Base-by-base conservation (phyloP, 2,888 invertebrate species). In the Megaustenia siamemsis region DNA sequence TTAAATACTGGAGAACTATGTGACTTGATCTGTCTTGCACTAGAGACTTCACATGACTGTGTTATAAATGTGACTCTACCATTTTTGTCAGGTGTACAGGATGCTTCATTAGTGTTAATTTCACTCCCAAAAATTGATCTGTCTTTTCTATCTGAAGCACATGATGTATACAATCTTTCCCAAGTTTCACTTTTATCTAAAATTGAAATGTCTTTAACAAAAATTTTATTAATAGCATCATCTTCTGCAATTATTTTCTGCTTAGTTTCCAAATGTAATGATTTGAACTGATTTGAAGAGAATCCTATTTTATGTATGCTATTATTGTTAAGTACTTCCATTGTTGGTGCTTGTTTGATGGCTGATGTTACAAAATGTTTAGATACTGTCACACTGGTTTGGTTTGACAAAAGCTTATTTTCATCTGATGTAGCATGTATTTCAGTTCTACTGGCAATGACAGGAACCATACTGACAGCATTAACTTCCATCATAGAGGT, bases 41-140 rank as follows among this genome's bases (percentile, higher is more conserved):
- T 86, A 68, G 21, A 49, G 75, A 86, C 85, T 49, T 66, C 66
- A 32, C 32, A 63, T 21, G 68, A 10, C 1, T 40, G 43, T 21
- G 38, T n/a, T 21, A 35, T 49, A 53, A 83, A 83, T 45, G 28
- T 38, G 8, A 77, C 53, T 68, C 28, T 56, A 24, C 24, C 24
- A 12, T 68, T 80, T 83, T 91, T 92, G 8, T 90, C 84, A 10
- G 92, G 89, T 18, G 91, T 90, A 18, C 83, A 84, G 8, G 92
- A 92, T 24, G 93, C 92, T 12, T 92, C 90, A 21, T 90, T 89
- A 73, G 90, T 89, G 40, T 90, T 91, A 84, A 90, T 91, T 76
- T 91, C 90, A 88, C 92, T 91, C 53, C 91, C 91, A 88, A 91
- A 92, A 88, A 90, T 91, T 12, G 92, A 91, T 86, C 91, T 91